Base-by-base conservation (phyloP, 2,797 vertebrate species). In the Darevskia mixta region DNA sequence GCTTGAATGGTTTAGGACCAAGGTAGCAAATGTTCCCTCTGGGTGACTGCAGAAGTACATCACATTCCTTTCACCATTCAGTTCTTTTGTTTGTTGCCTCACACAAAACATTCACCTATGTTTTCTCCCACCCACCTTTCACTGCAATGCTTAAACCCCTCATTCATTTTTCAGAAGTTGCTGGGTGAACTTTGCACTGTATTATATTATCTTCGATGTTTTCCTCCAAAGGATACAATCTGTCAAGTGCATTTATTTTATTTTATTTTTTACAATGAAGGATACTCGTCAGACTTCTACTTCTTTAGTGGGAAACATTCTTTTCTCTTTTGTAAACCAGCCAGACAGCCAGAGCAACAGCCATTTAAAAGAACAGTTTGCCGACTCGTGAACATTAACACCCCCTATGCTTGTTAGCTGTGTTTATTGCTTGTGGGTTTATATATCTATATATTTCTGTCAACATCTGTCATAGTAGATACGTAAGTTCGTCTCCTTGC, bases 381-480 rank as follows among this genome's bases (percentile, higher is more conserved):
- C 91, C 85, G 92, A 92, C 83, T 79, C 41, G 80, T 92, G 38
- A 27, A 29, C 23, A 29, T 27, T 38, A 61, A 45, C 55, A 18
- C 23, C 23, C n/a, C 3, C 93, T 91, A 15, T 86, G 32, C 87
- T 93, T 94, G 92, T 94, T 91, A 88, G 45, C 90, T 92, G 83
- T 93, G 86, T 92, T 95, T 95, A 93, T 93, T 87, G 84, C 85
- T 92, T 93, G 90, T 90, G 93, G 88, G 93, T 94, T 90, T 88
- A 91, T 88, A 94, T 92, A 11, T 49, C 4, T 49, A 49, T 55
- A 55, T 55, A 55, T 55, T 92, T 94, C 92, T 94, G 91, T 95
- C 92, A 94, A 92, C 0, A n/a, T 85, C 91, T 83, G 38, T 49
- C 64, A 88, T 87, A 94, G 93, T 92, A 94, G 85, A 92, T 94